phyloP scores from a whole-genome alignment of 2,888 invertebrate genomes.

The Tineola bisselliella region DNA sequence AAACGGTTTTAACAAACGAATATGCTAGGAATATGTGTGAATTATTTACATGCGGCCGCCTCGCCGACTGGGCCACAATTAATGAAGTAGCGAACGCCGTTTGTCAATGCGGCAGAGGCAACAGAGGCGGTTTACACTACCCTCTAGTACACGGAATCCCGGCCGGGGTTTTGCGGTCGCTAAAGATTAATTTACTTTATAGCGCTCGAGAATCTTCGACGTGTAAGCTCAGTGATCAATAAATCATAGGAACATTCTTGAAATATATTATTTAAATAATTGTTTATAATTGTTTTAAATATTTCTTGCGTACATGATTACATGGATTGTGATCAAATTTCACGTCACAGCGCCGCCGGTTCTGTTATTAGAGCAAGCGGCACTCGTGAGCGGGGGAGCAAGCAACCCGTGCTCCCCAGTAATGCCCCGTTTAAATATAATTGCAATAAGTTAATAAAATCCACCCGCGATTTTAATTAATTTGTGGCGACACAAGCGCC shows the following conservation, averaged over 20 bases:
- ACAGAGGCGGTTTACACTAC: conserved; percentile 24
- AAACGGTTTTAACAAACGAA: conserved; percentile 1
- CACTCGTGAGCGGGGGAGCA: conserved; percentile 18
- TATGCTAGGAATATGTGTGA: conserved; percentile 25
- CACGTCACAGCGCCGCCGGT: conserved; percentile 19
- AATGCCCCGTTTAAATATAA: conserved; percentile 57
- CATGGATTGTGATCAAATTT: conserved; percentile 38
- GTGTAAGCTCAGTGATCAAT: background rate
- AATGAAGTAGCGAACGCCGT: conserved; percentile 59
- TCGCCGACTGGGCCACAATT: conserved; percentile 54
- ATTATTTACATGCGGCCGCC: conserved; percentile 59
- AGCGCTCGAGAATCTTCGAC: background rate
- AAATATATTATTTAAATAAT: background rate
- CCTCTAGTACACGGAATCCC: background rate
- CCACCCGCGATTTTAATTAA: conserved; percentile 52
- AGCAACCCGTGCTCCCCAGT: conserved; percentile 26
- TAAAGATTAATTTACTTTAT: conserved; percentile 9
- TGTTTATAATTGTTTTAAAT: background rate
- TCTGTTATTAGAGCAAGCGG: conserved; percentile 28
- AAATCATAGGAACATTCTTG: background rate
- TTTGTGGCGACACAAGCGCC: conserved; percentile 49
- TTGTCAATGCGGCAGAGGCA: conserved; percentile 55
- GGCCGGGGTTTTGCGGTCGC: conserved; percentile 1
- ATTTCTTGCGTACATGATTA: background rate
- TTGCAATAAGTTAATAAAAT: conserved; percentile 62